Evolutionary conservation across 2,113 vertebrate species (phyloP).

Genomic region (Meriones unguiculatus): DNA sequence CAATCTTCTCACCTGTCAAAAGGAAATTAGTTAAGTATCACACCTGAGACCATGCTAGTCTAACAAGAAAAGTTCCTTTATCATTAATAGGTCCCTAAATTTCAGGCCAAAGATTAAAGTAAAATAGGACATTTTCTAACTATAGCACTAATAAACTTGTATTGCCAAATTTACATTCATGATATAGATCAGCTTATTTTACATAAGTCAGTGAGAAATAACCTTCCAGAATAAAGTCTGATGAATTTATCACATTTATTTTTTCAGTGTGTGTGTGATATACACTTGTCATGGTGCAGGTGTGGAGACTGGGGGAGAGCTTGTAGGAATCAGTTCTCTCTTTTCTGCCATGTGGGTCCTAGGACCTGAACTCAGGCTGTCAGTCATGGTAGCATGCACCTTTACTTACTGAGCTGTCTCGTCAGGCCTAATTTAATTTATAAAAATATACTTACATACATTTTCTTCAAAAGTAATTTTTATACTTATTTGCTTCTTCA

Average conservation of each 20-base stretch:
- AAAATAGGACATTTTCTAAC: not conserved
- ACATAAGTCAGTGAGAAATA: not conserved
- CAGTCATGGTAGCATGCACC: too few species aligned
- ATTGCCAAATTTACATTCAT: constrained; percentile 1
- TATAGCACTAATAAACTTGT: not conserved
- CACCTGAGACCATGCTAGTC: not conserved
- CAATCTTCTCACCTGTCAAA: constrained; percentile 58
- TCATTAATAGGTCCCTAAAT: not conserved
- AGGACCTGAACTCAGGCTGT: not conserved
- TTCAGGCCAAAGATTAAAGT: constrained; percentile 8
- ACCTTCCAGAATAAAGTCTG: not conserved
- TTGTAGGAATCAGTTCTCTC: not conserved
- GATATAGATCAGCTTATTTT: not conserved
- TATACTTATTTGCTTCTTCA: not conserved
- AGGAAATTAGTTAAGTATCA: not conserved
- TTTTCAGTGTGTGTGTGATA: not conserved
- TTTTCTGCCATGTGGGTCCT: not conserved
- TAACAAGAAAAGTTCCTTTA: not conserved
- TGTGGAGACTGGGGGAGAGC: not conserved
- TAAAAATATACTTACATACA: not conserved
- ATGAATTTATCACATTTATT: not conserved
- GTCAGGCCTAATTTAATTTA: not conserved
- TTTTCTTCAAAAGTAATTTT: not conserved
- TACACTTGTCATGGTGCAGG: not conserved
- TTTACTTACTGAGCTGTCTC: not conserved